These are phyloP conservation scores for Trichopria drosophilae DNA, from an alignment of 2,888 invertebrate genomes.

Conservation along the genomic window DNA sequence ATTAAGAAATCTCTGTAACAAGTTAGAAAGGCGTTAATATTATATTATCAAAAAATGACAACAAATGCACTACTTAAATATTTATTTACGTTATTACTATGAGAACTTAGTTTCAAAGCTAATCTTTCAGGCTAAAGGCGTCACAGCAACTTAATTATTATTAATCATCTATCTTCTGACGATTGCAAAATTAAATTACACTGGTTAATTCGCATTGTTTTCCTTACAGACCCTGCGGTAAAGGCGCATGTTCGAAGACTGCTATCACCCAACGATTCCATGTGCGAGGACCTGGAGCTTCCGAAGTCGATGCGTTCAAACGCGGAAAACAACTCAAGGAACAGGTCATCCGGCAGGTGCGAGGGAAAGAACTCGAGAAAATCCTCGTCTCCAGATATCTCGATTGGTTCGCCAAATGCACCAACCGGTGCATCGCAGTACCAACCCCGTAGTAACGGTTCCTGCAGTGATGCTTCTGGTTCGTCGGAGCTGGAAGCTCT, in stretches of 20 bases:
- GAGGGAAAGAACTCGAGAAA: conserved; percentile 45
- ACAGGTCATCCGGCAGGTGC: conserved; percentile 42
- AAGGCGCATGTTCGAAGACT: conserved; percentile 79
- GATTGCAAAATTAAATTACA: conserved; percentile 4
- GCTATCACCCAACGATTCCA: conserved; percentile 63
- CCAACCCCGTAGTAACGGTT: conserved; percentile 64
- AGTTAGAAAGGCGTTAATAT: no score
- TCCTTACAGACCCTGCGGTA: conserved; percentile 79
- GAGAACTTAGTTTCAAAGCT: no score
- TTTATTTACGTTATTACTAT: no score
- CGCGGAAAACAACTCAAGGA: conserved; percentile 37
- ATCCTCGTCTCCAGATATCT: conserved; percentile 43
- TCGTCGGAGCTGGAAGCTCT: conserved; percentile 59
- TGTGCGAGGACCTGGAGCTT: conserved; percentile 55
- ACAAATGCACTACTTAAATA: no score
- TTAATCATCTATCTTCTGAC: conserved; percentile 3
- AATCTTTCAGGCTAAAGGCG: no score
- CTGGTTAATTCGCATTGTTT: conserved; percentile 7
- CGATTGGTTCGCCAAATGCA: conserved; percentile 43
- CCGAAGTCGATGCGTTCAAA: conserved; percentile 27
- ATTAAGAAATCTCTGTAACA: no score
- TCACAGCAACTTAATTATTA: not conserved
- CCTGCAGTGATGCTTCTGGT: conserved; percentile 58
- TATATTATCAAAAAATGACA: no score
- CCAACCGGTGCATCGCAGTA: conserved; percentile 40